A percentile compares a stretch with the other conserved stretches of the same genome.
These are phyloP conservation scores for Agonum fuliginosum DNA, from an alignment of 2,888 invertebrate species.

Conservation along the genomic window DNA sequence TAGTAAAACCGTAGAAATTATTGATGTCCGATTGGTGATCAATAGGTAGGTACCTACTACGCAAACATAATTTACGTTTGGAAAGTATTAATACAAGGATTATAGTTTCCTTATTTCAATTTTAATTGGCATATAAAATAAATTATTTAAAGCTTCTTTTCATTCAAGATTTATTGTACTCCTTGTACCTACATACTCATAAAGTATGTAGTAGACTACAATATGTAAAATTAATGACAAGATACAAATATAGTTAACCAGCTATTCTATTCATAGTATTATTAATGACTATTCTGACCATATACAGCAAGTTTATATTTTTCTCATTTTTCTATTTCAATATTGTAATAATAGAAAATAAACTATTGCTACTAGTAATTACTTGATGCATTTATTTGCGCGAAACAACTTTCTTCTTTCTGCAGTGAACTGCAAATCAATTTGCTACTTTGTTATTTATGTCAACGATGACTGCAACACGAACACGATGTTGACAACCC, in stretches of 20 bases:
- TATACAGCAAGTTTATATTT: not conserved
- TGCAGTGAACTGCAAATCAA: slow-evolving; percentile 12
- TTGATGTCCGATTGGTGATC: too few relatives aligned
- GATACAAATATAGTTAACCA: not conserved
- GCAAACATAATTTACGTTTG: too few relatives aligned
- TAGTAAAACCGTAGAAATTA: too few relatives aligned
- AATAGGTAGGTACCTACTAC: too few relatives aligned
- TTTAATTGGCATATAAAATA: too few relatives aligned
- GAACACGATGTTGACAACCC: not conserved
- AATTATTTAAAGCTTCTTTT: too few relatives aligned
- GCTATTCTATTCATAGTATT: not conserved
- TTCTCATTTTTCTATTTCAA: not conserved
- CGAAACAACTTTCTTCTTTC: slow-evolving; percentile 21
- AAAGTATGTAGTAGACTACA: too few relatives aligned
- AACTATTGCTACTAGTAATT: slow-evolving; percentile 5
- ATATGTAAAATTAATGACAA: not conserved
- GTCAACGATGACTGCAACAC: not conserved
- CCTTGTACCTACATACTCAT: too few relatives aligned
- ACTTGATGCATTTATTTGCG: slow-evolving; percentile 6
- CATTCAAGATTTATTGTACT: too few relatives aligned
- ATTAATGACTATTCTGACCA: not conserved
- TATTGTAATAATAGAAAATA: slow-evolving; percentile 22
- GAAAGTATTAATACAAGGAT: too few relatives aligned
- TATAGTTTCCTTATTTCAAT: too few relatives aligned
- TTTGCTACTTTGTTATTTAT: slow-evolving; percentile 7